Conservation (phyloP, 1,140 invertebrate genomes). For the Drosophila subpulchrella region DNA sequence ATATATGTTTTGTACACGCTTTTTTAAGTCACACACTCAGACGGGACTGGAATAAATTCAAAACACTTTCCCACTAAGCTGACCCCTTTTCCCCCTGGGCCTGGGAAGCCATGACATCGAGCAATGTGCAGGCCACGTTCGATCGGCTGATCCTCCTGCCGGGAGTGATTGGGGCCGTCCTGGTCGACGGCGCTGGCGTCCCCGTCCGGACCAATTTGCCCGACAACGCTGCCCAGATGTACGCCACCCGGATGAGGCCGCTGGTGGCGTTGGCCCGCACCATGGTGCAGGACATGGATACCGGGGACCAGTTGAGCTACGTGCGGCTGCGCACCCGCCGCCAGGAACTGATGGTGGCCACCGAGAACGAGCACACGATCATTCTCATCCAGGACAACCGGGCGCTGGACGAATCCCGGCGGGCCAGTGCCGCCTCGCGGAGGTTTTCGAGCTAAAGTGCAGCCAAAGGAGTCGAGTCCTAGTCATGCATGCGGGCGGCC, state of each 20-base stretch:
- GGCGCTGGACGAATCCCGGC: slow-evolving; percentile 20
- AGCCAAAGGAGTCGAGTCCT: slow-evolving; percentile 17
- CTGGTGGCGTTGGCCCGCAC: slow-evolving; percentile 25
- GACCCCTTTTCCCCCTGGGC: background rate
- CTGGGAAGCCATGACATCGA: background rate
- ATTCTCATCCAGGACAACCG: slow-evolving; percentile 31
- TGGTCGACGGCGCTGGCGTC: slow-evolving; percentile 19
- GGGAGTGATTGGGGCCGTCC: slow-evolving; percentile 35
- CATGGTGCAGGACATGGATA: slow-evolving; percentile 27
- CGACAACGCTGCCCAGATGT: background rate
- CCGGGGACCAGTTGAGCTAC: slow-evolving; percentile 29
- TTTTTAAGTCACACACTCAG: background rate
- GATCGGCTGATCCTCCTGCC: slow-evolving; percentile 25
- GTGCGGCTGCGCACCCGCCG: slow-evolving; percentile 36
- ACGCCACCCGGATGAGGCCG: slow-evolving; percentile 12
- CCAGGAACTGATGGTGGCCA: slow-evolving; percentile 39
- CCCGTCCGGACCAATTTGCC: slow-evolving; percentile 27
- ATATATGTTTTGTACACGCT: no score
- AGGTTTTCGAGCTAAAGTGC: background rate
- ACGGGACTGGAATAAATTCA: background rate
- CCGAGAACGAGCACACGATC: slow-evolving; percentile 45
- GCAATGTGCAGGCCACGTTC: slow-evolving; percentile 14
- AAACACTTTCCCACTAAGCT: background rate
- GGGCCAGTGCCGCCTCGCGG: slow-evolving; percentile 2
- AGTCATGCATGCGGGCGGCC: slow-evolving; percentile 51